Conservation (phyloP, 2,797 vertebrate genomes). For the Microtus obscurus region DNA sequence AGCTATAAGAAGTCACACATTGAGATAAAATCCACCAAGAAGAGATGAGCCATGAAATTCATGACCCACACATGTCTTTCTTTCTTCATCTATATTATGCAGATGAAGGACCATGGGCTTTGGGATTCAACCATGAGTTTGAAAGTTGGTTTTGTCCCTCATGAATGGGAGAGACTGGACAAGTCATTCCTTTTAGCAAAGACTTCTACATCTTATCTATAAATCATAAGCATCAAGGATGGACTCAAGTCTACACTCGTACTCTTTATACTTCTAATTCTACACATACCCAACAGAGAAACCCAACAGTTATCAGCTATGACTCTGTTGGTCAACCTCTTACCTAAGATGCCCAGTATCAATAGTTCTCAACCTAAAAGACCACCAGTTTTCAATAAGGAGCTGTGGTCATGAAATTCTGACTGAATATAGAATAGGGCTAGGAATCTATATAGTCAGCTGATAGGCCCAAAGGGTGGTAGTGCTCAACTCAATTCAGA, state of each 20-base stretch:
- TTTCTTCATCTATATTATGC: neutral
- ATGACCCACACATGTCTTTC: neutral
- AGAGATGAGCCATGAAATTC: neutral
- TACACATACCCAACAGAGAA: neutral
- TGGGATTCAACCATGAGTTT: neutral
- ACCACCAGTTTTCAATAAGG: neutral
- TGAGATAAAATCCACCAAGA: neutral
- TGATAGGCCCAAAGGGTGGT: neutral
- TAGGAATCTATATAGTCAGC: neutral
- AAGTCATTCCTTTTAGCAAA: neutral
- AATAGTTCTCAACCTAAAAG: neutral
- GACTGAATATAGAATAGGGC: neutral
- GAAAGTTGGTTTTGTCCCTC: neutral
- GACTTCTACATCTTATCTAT: neutral
- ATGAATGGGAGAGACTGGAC: neutral
- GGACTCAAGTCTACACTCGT: neutral
- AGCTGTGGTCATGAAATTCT: neutral
- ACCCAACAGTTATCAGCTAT: neutral
- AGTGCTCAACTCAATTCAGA: neutral
- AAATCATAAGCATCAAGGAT: neutral
- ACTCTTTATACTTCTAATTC: neutral
- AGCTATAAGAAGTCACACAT: neutral
- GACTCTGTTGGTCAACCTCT: neutral
- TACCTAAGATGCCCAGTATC: neutral
- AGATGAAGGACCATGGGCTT: neutral